Evolutionary conservation across 1,140 invertebrate species (phyloP), one percentile per base, ranked within the genome.

Genomic region (Proctacanthus coquilletti): DNA sequence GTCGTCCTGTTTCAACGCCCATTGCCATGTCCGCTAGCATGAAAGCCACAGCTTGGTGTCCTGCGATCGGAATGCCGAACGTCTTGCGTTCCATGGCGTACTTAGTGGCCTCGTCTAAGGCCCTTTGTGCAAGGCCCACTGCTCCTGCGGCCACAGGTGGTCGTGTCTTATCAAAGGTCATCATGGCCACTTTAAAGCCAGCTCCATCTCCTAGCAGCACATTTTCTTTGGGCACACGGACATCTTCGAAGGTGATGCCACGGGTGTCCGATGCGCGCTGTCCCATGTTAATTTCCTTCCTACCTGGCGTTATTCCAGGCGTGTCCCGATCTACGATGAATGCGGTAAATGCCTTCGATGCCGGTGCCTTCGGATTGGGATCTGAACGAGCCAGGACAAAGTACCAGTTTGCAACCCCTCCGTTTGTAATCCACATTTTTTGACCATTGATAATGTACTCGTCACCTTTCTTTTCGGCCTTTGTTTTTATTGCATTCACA

Each of bases 371-470:
- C 9, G 88, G 87, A 58, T 95, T 84, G 3, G 83, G 70, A 62
- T 87, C 76, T 1, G 88, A 89, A 41, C 88, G 69, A 0, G 89
- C 85, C 38, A 96, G 62, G 6, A 96, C 79, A 60, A 94, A 95
- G 53, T 87, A 95, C 89, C 88, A 95, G 56, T 84, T 89, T 18
- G 91, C 89, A 27, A 86, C 76, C 17, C 89, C 88, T 21, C 84
- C 88, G 61, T 93, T 92, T 27, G 89, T 95, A 44, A 96, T 96
- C 91, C 92, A 96, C 91, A 95, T 94, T 64, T 92, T 95, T 49
- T 87, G 82, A 11, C 92, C 92, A 65, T 94, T 95, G 3, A 96
- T 48, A 39, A 96, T 74, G 64, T 79, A 96, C 51, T 92, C 81
- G 33, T 88, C 80, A 4, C 86, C 86, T 62, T 93, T 92, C 60